Base-by-base conservation (phyloP, 2,888 invertebrate genomes). In the Tolmerus cingulatus region DNA sequence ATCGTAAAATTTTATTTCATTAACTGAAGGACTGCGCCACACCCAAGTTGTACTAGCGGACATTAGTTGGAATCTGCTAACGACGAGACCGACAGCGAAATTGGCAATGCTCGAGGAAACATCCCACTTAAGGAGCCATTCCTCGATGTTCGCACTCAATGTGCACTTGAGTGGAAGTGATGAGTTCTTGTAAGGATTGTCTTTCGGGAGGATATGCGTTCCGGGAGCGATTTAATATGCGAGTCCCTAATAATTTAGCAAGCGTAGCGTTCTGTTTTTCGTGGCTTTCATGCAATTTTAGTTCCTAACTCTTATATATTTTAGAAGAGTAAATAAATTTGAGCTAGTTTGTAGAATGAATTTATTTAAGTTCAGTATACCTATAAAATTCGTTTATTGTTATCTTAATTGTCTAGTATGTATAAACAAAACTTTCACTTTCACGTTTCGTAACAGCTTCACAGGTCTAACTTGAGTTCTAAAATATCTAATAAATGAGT, bases 1-100 rank as follows among this genome's bases (percentile, higher is more conserved):
- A 91, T 91, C 91, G 89, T 91, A 90, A 91, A 91, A 91, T 91
- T 91, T 91, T 91, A 91, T 91, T 91, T 90, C 78, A 86, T 88
- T 88, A 88, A 87, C 81, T 86, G 57, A 85, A 86, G 74, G 78
- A 79, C 87, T 87, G 76, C 82, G 77, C 46, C 87, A 88, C 88
- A 77, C 88, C 86, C 82, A 46, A 81, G 76, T 16, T 37, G 16
- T 86, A 34, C 46, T 27, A 14, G 30, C 30, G 86, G 34, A 86
- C 76, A 86, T 86, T 51, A 57, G 37, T 74, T 19, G 43, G 84
- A 74, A 40, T 84, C 84, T 84, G 84, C 40, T 84, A 84, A 84
- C 84, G 84, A 66, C 40, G 84, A 23, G 30, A n/a, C 14, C 66
- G 84, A 66, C 66, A 43, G 40, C 43, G 40, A 66, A 84, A 84